Evolutionary conservation across 2,797 vertebrate species (phyloP), one percentile per base, ranked within the genome.

Genomic region (Anguilla pacifica): DNA sequence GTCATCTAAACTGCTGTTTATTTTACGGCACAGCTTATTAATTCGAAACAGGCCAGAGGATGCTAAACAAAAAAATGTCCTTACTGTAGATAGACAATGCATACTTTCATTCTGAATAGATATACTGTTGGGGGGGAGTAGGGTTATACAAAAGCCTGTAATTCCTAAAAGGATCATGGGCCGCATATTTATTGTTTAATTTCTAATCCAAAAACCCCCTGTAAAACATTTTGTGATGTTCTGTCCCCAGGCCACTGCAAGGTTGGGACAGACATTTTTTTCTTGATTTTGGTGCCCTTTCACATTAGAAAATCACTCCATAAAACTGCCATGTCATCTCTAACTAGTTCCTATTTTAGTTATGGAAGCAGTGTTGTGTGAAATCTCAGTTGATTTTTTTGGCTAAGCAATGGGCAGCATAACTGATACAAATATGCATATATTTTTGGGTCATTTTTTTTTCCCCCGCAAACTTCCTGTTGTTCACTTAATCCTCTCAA

Each of bases 401-500:
- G 81, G n/a, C 43, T 5, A 28, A 53, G 39, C n/a, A 15, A 31
- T 70, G 10, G 67, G 25, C 7, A n/a, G 3, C 5, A 9, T 6
- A 9, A 31, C 67, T 72, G 67, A 72, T 67, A 67, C 64, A n/a
- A n/a, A 82, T 82, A 11, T 82, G 19, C 4, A 17, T 15, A 7
- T 46, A 2, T 82, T 51, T 53, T 15, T n/a, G 19, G 81, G 2
- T 10, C 2, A 53, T 49, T 49, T 28, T 6, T 55, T 57, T 79
- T 64, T 85, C 49, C 64, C 49, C 55, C 72, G 81, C 39, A 67
- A 49, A 85, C 43, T n/a, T 70, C 70, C 43, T 51, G 70, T 88
- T 64, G 39, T 85, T 64, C 22, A 70, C 79, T 51, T 88, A 81
- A 81, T 88, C 70, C 83, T 88, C 55, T 53, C 6, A 19, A 46